Evolutionary conservation across 2,888 invertebrate genomes (phyloP).

Genomic region (Pogonocherus hispidulus): DNA sequence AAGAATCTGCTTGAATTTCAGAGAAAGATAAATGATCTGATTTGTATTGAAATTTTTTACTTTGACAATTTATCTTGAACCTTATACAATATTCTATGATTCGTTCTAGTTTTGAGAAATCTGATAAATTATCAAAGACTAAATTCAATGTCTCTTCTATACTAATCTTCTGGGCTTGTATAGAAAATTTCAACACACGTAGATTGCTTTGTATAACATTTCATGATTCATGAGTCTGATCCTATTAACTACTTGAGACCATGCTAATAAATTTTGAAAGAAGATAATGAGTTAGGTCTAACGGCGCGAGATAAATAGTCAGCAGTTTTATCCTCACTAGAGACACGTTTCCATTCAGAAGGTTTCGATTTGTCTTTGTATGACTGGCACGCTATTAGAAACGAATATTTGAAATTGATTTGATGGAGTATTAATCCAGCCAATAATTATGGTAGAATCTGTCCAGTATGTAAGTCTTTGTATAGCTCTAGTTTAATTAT

Average conservation of each 20-base stretch:
- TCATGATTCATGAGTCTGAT: background rate
- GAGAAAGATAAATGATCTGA: background rate
- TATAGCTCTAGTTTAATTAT: too few relatives aligned
- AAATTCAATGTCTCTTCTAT: background rate
- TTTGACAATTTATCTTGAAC: background rate
- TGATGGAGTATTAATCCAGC: constrained; percentile 43
- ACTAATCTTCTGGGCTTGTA: background rate
- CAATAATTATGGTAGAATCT: constrained; percentile 45
- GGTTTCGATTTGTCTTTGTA: constrained; percentile 37
- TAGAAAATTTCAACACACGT: background rate
- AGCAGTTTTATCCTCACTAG: constrained; percentile 43
- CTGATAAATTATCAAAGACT: background rate
- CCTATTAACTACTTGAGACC: background rate
- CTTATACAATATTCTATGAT: background rate
- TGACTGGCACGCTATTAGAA: constrained; percentile 43
- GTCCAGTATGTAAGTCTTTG: constrained; percentile 35
- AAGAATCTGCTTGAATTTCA: background rate
- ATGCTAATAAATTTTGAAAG: constrained; percentile 31
- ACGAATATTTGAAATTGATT: constrained; percentile 46
- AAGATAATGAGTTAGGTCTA: constrained; percentile 26
- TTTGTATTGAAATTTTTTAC: background rate
- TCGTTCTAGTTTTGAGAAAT: background rate
- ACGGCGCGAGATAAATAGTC: constrained; percentile 45
- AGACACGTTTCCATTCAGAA: constrained; percentile 41
- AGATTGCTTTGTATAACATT: background rate